These are phyloP conservation scores for Neosilurus mollespiculum DNA, from an alignment of 2,797 vertebrate species.

Conservation along the genomic window DNA sequence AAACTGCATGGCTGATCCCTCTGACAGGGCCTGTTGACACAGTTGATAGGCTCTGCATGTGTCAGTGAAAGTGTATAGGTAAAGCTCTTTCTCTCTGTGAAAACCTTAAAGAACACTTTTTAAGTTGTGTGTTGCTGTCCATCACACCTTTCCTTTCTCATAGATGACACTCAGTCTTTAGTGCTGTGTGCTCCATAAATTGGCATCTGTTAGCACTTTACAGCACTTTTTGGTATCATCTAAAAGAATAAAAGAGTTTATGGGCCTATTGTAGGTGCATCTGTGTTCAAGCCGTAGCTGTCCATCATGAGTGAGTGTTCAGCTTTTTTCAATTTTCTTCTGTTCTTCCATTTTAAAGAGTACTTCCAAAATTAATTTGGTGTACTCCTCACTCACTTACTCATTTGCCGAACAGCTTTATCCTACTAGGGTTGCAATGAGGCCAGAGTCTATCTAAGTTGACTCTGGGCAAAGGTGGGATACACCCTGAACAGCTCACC, in stretches of 20 bases:
- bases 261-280: slow-evolving; percentile 36
- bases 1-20: slow-evolving; percentile 42
- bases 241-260: slow-evolving; percentile 47
- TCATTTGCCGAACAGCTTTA: no score
- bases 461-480: no score
- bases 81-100: slow-evolving; percentile 30
- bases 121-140: slow-evolving; percentile 48
- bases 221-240: slow-evolving; percentile 47
- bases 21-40: slow-evolving; percentile 49
- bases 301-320: slow-evolving; percentile 39
- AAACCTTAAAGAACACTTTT: background rate
- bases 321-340: background rate
- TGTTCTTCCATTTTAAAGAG: background rate
- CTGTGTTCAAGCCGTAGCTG: slow-evolving; percentile 40
- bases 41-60: slow-evolving; percentile 52
- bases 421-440: no score
- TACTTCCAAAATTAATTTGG: no score
- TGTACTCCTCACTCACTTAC: no score
- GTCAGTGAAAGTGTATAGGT: slow-evolving; percentile 51
- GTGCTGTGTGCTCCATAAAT: slow-evolving; percentile 52
- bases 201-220: slow-evolving; percentile 57
- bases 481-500: no score
- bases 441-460: no score
- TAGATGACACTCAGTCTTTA: slow-evolving; percentile 48
- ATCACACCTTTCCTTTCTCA: slow-evolving; percentile 34